Conservation (phyloP, 2,113 vertebrate species). For the Penelope pileata region DNA sequence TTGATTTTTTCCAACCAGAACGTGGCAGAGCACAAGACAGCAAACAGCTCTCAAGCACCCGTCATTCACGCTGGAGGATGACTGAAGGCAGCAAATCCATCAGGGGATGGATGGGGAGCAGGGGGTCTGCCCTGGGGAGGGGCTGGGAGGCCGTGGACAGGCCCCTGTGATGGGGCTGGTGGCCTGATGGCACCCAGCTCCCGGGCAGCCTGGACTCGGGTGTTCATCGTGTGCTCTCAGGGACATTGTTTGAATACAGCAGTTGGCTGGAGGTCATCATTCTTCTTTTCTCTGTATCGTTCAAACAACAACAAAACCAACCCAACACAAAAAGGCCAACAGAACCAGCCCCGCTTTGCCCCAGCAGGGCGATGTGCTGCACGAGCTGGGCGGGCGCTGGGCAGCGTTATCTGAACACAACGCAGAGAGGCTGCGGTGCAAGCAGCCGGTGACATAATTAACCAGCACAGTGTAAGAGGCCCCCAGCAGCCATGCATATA, state of each 20-base stretch:
- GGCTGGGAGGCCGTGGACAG: neutral
- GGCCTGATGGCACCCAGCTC: too few species aligned
- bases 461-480: slow-evolving; percentile 49
- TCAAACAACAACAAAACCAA: neutral
- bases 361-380: neutral
- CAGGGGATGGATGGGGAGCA: neutral
- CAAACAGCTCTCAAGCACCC: neutral
- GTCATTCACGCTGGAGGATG: neutral
- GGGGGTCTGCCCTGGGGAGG: neutral
- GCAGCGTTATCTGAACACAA: neutral
- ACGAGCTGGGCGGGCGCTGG: neutral
- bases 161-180: neutral
- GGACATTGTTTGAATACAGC: neutral
- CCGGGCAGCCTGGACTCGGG: neutral
- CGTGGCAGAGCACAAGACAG: accelerated
- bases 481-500: slow-evolving; percentile 51
- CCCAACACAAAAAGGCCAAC: neutral
- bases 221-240: neutral
- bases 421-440: neutral
- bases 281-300: neutral
- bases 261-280: neutral
- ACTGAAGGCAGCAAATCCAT: neutral
- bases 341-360: neutral
- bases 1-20: neutral
- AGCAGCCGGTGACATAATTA: slow-evolving; percentile 53